Percentiles rank a stretch among this genome's conserved stretches.
Conservation (phyloP, 2,888 invertebrate genomes). For the Teleogryllus oceanicus region DNA sequence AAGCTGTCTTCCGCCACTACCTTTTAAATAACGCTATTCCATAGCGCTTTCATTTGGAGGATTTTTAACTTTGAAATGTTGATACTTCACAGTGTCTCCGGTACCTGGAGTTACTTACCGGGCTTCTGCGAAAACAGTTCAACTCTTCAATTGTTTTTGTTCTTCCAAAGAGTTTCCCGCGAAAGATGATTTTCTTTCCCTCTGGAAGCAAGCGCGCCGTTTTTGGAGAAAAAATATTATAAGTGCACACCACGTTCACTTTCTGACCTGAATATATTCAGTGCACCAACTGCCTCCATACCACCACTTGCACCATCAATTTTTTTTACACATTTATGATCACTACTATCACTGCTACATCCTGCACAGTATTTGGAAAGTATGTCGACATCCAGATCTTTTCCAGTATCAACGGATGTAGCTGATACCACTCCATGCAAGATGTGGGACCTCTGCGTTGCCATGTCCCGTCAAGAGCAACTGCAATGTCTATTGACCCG, state of each 20-base stretch:
- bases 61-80: no score
- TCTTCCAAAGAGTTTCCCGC: no score
- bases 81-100: no score
- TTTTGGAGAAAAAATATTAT: no score
- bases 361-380: not conserved
- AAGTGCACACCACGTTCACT: conserved; percentile 28
- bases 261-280: conserved; percentile 30
- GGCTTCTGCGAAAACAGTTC: no score
- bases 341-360: not conserved
- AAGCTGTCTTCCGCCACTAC: no score
- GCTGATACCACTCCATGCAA: not conserved
- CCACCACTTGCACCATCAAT: conserved; percentile 27
- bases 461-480: not conserved
- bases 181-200: no score
- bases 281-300: conserved; percentile 32
- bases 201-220: no score
- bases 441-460: not conserved
- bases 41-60: no score
- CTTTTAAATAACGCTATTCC: no score
- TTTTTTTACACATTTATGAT: conserved; percentile 23
- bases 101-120: no score
- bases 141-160: no score
- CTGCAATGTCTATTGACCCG: not conserved
- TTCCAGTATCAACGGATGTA: not conserved
- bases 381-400: not conserved